Conservation (phyloP, 2,113 vertebrate genomes). For the Riparia riparia region DNA sequence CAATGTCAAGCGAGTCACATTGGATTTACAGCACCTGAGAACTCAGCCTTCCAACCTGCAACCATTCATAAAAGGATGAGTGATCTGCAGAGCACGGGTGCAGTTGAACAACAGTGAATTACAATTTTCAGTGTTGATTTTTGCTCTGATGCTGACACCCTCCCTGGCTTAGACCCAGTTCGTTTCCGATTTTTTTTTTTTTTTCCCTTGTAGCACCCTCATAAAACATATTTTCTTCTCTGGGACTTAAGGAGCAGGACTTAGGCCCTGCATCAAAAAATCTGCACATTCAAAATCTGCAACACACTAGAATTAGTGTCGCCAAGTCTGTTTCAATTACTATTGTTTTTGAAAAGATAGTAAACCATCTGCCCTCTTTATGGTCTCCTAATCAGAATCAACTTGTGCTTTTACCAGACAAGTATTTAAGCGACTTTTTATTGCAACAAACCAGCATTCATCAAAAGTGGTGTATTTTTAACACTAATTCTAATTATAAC, state of each 20-base stretch:
- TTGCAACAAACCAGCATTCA: constrained; percentile 64
- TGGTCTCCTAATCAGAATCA: constrained; percentile 58
- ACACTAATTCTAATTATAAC: constrained; percentile 81
- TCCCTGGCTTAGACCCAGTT: background rate
- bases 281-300: background rate
- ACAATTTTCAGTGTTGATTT: background rate
- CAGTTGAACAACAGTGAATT: background rate
- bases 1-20: background rate
- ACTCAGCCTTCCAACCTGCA: background rate
- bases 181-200: background rate
- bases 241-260: background rate
- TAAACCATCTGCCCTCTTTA: constrained; percentile 38
- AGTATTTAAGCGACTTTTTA: constrained; percentile 71
- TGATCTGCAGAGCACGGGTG: background rate
- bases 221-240: background rate
- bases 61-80: background rate
- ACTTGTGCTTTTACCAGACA: constrained; percentile 59
- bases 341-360: constrained; percentile 25
- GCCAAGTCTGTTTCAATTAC: background rate
- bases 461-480: constrained; percentile 73
- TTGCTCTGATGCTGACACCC: background rate
- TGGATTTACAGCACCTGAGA: background rate
- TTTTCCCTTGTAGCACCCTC: background rate
- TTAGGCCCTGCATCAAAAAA: background rate
- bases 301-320: background rate